These are phyloP conservation scores for Muricea muricata DNA, from an alignment of 92 coral and sea anemone genomes.

Conservation along the genomic window DNA sequence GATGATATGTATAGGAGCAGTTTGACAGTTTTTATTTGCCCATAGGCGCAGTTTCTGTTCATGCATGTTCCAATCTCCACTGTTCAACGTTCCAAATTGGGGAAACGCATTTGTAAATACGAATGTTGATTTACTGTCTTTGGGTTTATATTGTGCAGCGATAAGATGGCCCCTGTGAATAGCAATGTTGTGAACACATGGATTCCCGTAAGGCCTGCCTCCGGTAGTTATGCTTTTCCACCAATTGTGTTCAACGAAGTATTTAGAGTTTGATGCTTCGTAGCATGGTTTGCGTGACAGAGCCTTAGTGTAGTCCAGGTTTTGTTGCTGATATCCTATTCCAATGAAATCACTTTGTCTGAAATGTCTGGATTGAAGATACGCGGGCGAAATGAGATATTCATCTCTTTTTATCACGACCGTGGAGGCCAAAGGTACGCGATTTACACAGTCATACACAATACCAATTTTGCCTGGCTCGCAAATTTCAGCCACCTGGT, in stretches of 20 bases:
- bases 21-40: not conserved
- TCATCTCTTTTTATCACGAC: not conserved
- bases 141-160: constrained; percentile 19
- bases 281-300: constrained; percentile 15
- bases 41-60: not conserved
- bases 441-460: constrained; percentile 12
- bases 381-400: not conserved
- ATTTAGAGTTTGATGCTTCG: constrained; percentile 30
- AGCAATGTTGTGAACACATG: constrained; percentile 23
- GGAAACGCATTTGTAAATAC: constrained; percentile 13
- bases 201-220: constrained; percentile 21
- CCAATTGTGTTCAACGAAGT: constrained; percentile 13
- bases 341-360: constrained; percentile 20
- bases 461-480: constrained; percentile 20
- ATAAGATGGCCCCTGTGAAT: constrained; percentile 30
- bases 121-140: constrained; percentile 3
- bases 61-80: constrained; percentile 28
- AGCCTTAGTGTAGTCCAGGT: constrained; percentile 27
- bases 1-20: constrained; percentile 10
- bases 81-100: constrained; percentile 24
- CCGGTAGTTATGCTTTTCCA: constrained; percentile 15
- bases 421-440: constrained; percentile 25
- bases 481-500: constrained; percentile 25
- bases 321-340: constrained; percentile 14
- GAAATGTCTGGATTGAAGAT: too few species aligned